These are phyloP conservation scores for Barbus barbus DNA, from an alignment of 2,113 vertebrate genomes.

Conservation along the genomic window DNA sequence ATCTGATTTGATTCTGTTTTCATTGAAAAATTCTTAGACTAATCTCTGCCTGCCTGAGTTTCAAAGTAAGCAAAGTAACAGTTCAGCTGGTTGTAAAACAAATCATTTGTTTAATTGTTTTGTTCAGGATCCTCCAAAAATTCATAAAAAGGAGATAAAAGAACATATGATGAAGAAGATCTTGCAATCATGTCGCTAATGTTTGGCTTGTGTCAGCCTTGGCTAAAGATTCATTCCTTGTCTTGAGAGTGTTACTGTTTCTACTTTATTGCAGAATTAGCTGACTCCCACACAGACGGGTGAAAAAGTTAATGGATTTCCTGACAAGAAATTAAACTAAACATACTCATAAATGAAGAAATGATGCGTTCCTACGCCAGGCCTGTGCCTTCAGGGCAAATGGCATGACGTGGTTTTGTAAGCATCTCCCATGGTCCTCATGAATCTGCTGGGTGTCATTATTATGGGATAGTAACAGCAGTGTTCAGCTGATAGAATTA, in stretches of 20 bases:
- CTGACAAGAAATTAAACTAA: constrained; percentile 23
- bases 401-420: neutral
- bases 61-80: neutral
- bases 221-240: neutral
- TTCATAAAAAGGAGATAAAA: neutral
- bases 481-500: neutral
- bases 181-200: neutral
- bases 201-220: neutral
- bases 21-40: neutral
- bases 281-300: neutral
- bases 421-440: neutral
- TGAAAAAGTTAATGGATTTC: constrained; percentile 33
- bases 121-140: neutral
- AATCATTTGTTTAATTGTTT: neutral
- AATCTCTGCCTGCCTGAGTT: neutral
- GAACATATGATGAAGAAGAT: neutral
- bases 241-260: constrained; percentile 5
- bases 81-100: neutral
- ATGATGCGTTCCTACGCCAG: neutral
- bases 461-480: neutral
- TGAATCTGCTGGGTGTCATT: neutral
- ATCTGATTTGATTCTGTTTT: constrained; percentile 5
- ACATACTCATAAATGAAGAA: constrained; percentile 20
- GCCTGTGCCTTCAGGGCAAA: neutral
- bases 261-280: neutral